Percentiles rank a stretch among this genome's conserved stretches.
Evolutionary conservation across 2,888 invertebrate genomes (phyloP).

Genomic region (Norana najaformis): DNA sequence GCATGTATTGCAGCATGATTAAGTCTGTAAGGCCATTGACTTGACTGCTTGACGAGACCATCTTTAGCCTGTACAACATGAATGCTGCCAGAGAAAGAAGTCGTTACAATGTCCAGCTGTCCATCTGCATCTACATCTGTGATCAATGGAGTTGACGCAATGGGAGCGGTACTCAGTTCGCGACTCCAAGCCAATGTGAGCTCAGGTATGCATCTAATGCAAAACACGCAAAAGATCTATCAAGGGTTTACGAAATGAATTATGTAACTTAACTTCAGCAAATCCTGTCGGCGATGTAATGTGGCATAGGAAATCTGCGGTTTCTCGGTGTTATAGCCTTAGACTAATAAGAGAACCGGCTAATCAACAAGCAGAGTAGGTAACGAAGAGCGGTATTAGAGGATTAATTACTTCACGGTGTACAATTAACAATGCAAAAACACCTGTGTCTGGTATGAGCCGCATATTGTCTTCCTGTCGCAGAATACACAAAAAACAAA

Average conservation of each 20-base stretch:
- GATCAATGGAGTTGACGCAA: conserved; percentile 55
- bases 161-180: conserved; percentile 55
- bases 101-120: conserved; percentile 53
- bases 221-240: not conserved
- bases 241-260: not conserved
- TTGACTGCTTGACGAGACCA: conserved; percentile 46
- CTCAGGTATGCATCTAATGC: conserved; percentile 53
- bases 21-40: conserved; percentile 55
- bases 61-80: conserved; percentile 52
- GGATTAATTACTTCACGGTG: not conserved
- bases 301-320: not conserved
- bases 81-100: conserved; percentile 55
- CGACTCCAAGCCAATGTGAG: conserved; percentile 54
- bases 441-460: conserved; percentile 20
- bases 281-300: not conserved
- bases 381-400: not conserved
- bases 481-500: not conserved
- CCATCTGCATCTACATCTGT: conserved; percentile 56
- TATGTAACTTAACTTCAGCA: no score
- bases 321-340: not conserved
- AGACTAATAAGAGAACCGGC: not conserved
- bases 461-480: not conserved
- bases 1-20: conserved; percentile 54
- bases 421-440: not conserved
- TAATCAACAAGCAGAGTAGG: not conserved